These are phyloP conservation scores for Poecilia velifera DNA, from an alignment of 2,797 vertebrate species.

Conservation along the genomic window DNA sequence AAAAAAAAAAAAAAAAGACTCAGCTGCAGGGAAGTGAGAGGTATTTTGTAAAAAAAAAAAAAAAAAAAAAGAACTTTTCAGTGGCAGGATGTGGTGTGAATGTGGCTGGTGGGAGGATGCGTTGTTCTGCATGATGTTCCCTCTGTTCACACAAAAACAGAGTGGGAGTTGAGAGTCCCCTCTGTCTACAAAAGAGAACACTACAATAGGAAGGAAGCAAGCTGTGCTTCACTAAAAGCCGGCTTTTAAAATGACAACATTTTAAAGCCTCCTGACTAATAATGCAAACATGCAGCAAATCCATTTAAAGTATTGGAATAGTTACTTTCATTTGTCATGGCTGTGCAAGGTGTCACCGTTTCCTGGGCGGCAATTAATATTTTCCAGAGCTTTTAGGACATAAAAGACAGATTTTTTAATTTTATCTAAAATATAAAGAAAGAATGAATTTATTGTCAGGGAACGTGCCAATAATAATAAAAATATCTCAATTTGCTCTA, in stretches of 20 bases:
- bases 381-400: not conserved
- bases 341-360: not conserved
- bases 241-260: conserved; percentile 21
- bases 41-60: conserved; percentile 31
- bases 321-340: not conserved
- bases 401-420: not conserved
- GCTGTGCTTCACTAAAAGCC: conserved; percentile 15
- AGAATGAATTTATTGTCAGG: not conserved
- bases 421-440: not conserved
- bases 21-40: conserved; percentile 46
- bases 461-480: not conserved
- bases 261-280: conserved; percentile 6
- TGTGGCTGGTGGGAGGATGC: conserved; percentile 62
- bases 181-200: conserved; percentile 53
- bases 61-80: conserved; percentile 62
- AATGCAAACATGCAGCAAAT: not conserved
- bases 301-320: conserved; percentile 1
- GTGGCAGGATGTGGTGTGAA: conserved; percentile 67
- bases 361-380: not conserved
- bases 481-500: not conserved
- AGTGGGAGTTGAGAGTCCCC: conserved; percentile 54
- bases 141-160: conserved; percentile 63
- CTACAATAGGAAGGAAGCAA: conserved; percentile 36
- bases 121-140: conserved; percentile 59
- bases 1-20: conserved; percentile 36